phyloP scores from a whole-genome alignment of 2,113 vertebrate genomes.

The Ptyas mucosa region DNA sequence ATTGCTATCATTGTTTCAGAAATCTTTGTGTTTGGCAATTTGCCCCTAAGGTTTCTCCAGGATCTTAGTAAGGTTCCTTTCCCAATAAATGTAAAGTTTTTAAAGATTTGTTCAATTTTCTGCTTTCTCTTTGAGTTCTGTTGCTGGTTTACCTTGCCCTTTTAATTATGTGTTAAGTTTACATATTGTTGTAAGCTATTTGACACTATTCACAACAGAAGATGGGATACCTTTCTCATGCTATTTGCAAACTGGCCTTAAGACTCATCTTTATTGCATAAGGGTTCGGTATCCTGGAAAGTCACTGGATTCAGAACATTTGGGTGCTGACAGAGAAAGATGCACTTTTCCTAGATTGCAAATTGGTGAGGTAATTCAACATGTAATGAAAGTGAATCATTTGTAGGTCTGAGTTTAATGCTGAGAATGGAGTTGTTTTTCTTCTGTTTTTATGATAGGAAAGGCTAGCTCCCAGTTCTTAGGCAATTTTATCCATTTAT shows the following conservation, averaged over 20 bases:
- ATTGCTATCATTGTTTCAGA: neutral
- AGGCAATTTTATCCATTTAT: neutral
- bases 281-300: neutral
- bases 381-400: neutral
- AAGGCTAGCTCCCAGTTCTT: neutral
- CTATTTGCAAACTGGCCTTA: neutral
- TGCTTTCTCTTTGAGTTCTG: neutral
- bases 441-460: neutral
- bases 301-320: neutral
- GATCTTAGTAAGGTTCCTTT: neutral
- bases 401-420: neutral
- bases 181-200: neutral
- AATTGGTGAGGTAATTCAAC: neutral
- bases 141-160: neutral
- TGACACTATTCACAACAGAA: neutral
- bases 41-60: neutral
- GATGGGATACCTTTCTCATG: too few species aligned
- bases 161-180: neutral
- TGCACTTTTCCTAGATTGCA: neutral
- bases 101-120: neutral
- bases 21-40: neutral
- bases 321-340: neutral
- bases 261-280: neutral
- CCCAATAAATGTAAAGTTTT: neutral
- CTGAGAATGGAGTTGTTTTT: neutral